Percentiles rank a stretch among this genome's conserved stretches.
Conservation (phyloP, 2,888 invertebrate genomes). For the Mactromeris polynyma region DNA sequence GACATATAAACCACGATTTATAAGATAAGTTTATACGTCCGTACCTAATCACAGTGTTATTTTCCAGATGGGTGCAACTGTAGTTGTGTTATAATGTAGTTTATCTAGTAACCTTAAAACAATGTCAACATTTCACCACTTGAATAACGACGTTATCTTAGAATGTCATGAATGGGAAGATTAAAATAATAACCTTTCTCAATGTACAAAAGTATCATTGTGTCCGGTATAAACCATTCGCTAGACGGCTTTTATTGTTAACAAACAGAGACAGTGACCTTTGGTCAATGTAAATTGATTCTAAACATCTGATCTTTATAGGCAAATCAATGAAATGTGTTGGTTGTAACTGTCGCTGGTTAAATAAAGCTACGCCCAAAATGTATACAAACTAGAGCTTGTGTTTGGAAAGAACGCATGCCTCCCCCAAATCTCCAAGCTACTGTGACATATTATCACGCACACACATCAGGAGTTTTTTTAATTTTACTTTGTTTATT, state of each 20-base stretch:
- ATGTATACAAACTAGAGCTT: no score
- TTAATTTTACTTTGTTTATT: no score
- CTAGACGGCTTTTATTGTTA: neutral
- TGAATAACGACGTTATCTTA: neutral
- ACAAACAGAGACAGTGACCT: neutral
- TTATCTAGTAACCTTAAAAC: neutral
- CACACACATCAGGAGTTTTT: no score
- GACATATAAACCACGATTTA: no score
- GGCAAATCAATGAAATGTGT: neutral
- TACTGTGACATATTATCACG: no score
- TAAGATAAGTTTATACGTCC: no score
- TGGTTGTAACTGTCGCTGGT: neutral
- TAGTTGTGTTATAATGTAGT: neutral
- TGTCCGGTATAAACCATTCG: neutral
- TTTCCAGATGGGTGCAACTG: neutral
- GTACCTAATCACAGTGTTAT: no score
- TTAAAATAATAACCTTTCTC: neutral
- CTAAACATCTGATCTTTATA: neutral
- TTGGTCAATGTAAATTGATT: neutral
- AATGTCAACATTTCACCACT: neutral
- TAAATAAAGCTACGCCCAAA: no score
- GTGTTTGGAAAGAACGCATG: no score
- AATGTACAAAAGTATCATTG: neutral
- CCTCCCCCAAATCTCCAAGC: no score
- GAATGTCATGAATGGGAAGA: neutral